Evolutionary conservation across 2,113 vertebrate species (phyloP).

Genomic region (Crypturellus undulatus): DNA sequence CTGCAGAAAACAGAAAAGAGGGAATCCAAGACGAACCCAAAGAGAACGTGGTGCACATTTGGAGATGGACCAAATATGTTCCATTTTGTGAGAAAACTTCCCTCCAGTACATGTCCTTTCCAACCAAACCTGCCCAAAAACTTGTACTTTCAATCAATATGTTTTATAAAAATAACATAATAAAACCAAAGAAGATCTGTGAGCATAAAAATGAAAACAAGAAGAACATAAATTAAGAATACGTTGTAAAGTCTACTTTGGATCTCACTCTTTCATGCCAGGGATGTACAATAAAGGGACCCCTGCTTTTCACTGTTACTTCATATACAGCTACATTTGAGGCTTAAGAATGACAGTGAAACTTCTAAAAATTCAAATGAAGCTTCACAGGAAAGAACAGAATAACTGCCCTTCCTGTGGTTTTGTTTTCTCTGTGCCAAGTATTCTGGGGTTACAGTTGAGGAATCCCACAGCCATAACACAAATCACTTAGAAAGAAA

Average conservation of each 20-base stretch:
- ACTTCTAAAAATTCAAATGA: background rate
- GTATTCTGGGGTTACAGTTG: background rate
- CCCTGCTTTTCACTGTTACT: background rate
- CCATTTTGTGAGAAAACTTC: background rate
- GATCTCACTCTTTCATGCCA: background rate
- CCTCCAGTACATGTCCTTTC: background rate
- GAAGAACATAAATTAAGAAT: background rate
- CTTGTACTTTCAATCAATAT: background rate
- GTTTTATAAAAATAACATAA: background rate
- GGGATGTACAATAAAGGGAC: background rate
- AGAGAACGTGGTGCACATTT: background rate
- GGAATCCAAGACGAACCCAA: background rate
- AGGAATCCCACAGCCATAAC: background rate
- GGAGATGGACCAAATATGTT: background rate
- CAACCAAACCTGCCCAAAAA: background rate
- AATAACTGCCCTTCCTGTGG: accelerated
- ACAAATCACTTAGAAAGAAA: background rate
- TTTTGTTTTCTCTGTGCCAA: background rate
- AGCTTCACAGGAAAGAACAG: background rate
- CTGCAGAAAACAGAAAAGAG: background rate
- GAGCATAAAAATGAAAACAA: background rate
- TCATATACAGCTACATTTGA: background rate
- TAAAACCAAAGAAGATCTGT: background rate
- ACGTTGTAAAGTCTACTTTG: background rate
- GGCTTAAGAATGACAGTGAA: background rate